These are phyloP conservation scores for Nestor notabilis DNA, from an alignment of 2,113 vertebrate species.

Conservation along the genomic window DNA sequence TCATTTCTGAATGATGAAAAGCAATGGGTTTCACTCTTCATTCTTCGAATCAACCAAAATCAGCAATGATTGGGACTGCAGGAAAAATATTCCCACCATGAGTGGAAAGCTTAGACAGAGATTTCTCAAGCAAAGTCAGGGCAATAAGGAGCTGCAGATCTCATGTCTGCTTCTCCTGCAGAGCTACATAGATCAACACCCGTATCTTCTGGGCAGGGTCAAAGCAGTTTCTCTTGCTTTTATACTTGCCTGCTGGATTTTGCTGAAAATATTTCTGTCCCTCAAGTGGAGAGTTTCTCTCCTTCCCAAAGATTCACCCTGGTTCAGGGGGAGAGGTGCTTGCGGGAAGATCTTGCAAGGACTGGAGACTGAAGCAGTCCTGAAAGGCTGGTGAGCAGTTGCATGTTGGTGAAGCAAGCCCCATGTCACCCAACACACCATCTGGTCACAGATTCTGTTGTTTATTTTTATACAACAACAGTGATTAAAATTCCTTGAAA, in stretches of 20 bases:
- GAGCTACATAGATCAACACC: background rate
- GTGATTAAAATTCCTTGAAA: constrained; percentile 59
- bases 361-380: background rate
- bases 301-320: background rate
- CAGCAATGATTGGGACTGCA: background rate
- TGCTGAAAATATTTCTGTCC: background rate
- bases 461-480: constrained; percentile 68
- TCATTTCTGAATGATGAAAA: constrained; percentile 59
- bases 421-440: constrained; percentile 56
- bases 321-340: background rate
- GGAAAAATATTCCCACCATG: background rate
- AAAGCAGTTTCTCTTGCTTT: background rate
- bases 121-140: background rate
- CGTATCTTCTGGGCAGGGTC: background rate
- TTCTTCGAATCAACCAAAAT: constrained; percentile 19
- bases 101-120: background rate
- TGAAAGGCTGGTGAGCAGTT: constrained; percentile 11
- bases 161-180: background rate
- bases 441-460: constrained; percentile 69
- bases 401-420: constrained; percentile 32
- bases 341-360: background rate
- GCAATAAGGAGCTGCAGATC: background rate
- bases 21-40: background rate
- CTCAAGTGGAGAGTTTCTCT: background rate
- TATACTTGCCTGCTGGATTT: background rate